These are phyloP conservation scores for Battus philenor DNA, from an alignment of 1,140 invertebrate species.

Conservation along the genomic window DNA sequence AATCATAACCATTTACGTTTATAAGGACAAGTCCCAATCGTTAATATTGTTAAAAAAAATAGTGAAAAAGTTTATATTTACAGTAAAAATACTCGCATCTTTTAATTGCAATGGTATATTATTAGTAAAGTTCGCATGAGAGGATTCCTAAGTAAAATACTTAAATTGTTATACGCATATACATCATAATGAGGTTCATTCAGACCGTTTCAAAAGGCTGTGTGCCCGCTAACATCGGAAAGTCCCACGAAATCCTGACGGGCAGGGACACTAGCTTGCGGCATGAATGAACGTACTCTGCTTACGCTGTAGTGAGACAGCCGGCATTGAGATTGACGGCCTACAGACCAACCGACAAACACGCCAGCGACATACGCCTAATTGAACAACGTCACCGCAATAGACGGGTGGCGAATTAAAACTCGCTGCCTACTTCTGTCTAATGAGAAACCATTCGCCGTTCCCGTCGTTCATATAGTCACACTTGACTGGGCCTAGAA, in stretches of 20 bases:
- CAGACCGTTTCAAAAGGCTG: too few species aligned
- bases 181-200: too few species aligned
- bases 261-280: constrained; percentile 4
- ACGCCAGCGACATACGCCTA: constrained; percentile 43
- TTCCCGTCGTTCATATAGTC: constrained; percentile 50
- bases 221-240: too few species aligned
- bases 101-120: too few species aligned
- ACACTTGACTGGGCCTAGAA: constrained; percentile 57
- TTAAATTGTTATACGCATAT: too few species aligned
- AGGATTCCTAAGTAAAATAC: too few species aligned
- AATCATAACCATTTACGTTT: too few species aligned
- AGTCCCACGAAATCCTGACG: constrained; percentile 3
- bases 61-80: too few species aligned
- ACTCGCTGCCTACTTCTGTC: constrained; percentile 42
- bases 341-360: constrained; percentile 44
- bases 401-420: constrained; percentile 48
- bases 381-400: constrained; percentile 50
- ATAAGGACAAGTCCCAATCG: too few species aligned
- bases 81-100: too few species aligned
- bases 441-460: constrained; percentile 51
- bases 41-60: too few species aligned
- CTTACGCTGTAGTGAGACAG: constrained; percentile 41
- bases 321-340: constrained; percentile 56
- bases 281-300: constrained; percentile 63
- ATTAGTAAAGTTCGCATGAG: too few species aligned